Evolutionary conservation across 2,888 invertebrate genomes (phyloP).

Genomic region (Zele albiditarsus): DNA sequence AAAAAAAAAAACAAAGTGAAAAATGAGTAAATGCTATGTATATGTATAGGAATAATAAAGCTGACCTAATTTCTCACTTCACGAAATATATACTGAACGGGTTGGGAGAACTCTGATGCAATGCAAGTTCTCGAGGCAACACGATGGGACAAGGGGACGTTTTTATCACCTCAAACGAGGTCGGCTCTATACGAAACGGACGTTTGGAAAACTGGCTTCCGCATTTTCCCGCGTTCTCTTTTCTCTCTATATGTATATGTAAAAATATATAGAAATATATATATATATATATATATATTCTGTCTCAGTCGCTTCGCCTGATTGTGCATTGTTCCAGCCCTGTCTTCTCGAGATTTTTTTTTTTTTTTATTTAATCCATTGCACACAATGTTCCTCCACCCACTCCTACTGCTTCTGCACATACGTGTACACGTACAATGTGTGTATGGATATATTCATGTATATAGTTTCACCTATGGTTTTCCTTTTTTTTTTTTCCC

Average conservation of each 20-base stretch:
- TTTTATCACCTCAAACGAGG: conserved; percentile 20
- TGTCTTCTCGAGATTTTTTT: not conserved
- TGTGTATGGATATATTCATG: not conserved
- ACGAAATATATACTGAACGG: not conserved
- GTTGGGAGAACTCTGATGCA: not conserved
- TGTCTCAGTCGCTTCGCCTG: conserved; percentile 12
- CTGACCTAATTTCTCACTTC: conserved; percentile 2
- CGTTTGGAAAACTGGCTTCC: conserved; percentile 15
- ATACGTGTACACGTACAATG: not conserved
- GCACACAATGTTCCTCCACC: not conserved
- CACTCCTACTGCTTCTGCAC: not conserved
- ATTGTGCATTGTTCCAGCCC: conserved; percentile 26
- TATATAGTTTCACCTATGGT: not conserved
- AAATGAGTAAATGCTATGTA: not conserved
- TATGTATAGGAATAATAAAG: not conserved
- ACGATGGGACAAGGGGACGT: not conserved
- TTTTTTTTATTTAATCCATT: not conserved
- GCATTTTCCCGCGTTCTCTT: not conserved
- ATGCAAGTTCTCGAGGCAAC: not conserved
- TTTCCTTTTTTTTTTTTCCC: conserved; percentile 5
- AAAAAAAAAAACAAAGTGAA: not conserved
- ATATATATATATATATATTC: not conserved
- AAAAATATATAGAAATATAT: not conserved
- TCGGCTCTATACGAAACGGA: conserved; percentile 16
- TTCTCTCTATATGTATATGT: not conserved